Conservation (phyloP, 2,888 invertebrate species). For the Nesidiocoris tenuis region DNA sequence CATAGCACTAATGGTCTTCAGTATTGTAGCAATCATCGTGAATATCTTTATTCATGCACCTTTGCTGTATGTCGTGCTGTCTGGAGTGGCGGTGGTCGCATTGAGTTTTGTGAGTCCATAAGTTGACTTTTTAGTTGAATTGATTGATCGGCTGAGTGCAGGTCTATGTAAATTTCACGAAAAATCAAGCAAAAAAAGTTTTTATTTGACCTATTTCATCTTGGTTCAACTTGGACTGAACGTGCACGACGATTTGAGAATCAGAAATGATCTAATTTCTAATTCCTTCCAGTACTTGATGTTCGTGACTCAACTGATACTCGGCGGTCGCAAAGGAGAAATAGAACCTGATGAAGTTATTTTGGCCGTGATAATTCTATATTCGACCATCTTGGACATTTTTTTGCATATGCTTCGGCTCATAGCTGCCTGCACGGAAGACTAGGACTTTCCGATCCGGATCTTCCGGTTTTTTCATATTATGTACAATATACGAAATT, state of each 20-base stretch:
- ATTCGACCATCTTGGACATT: slow-evolving; percentile 26
- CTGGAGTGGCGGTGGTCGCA: slow-evolving; percentile 14
- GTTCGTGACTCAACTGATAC: slow-evolving; percentile 34
- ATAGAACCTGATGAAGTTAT: slow-evolving; percentile 21
- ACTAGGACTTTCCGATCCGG: too few species aligned
- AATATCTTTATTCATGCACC: slow-evolving; percentile 9
- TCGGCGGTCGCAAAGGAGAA: slow-evolving; percentile 31
- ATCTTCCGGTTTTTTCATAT: too few species aligned
- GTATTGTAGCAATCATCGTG: slow-evolving; percentile 8
- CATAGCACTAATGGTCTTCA: neutral
- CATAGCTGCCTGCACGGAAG: slow-evolving; percentile 2
- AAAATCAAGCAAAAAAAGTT: too few species aligned
- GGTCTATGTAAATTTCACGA: too few species aligned
- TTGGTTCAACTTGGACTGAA: too few species aligned
- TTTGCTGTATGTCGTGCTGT: slow-evolving; percentile 9
- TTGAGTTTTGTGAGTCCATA: slow-evolving; percentile 19
- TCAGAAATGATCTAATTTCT: too few species aligned
- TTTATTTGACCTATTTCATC: too few species aligned
- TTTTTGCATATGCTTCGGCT: slow-evolving; percentile 5
- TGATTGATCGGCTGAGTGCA: neutral
- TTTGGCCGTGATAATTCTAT: slow-evolving; percentile 30
- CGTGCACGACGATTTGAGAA: neutral
- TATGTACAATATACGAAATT: too few species aligned
- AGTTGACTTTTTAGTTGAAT: neutral
- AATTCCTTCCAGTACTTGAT: slow-evolving; percentile 27